Percentiles rank a stretch among this genome's conserved stretches.
These are phyloP conservation scores for Podarcis cretensis DNA, from an alignment of 2,113 vertebrate genomes.

Conservation along the genomic window DNA sequence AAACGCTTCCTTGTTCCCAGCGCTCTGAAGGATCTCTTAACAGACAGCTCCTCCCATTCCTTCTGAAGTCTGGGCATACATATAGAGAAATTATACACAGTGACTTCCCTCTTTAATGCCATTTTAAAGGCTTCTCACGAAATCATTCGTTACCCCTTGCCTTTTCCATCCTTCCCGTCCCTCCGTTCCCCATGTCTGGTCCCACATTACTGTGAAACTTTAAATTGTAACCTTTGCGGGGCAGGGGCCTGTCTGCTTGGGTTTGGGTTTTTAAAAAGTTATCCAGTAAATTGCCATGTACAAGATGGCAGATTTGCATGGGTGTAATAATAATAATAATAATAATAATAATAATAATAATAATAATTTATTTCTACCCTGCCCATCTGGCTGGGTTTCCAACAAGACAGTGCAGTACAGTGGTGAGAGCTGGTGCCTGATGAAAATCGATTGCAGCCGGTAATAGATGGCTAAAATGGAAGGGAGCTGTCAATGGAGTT, in stretches of 20 bases:
- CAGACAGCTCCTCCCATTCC: not conserved
- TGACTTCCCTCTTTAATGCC: not conserved
- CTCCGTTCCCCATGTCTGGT: not conserved
- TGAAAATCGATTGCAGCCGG: not conserved
- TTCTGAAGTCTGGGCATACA: not conserved
- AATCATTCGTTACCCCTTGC: not conserved
- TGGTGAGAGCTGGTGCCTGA: not conserved
- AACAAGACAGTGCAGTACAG: not conserved
- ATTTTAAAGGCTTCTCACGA: not conserved
- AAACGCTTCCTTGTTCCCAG: no score
- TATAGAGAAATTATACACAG: not conserved
- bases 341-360: not conserved
- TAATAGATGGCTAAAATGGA: no score
- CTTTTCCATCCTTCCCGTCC: not conserved
- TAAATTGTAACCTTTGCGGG: not conserved
- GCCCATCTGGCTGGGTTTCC: no score
- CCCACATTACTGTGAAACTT: not conserved
- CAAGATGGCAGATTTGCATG: no score
- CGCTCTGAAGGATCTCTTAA: no score
- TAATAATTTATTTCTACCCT: not conserved
- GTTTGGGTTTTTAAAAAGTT: not conserved
- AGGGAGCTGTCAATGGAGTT: not conserved
- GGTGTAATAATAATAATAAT: not conserved
- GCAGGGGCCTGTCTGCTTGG: not conserved
- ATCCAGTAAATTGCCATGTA: not conserved